These are phyloP conservation scores for Brachylomia viminalis DNA, from an alignment of 2,888 invertebrate species.

Conservation along the genomic window DNA sequence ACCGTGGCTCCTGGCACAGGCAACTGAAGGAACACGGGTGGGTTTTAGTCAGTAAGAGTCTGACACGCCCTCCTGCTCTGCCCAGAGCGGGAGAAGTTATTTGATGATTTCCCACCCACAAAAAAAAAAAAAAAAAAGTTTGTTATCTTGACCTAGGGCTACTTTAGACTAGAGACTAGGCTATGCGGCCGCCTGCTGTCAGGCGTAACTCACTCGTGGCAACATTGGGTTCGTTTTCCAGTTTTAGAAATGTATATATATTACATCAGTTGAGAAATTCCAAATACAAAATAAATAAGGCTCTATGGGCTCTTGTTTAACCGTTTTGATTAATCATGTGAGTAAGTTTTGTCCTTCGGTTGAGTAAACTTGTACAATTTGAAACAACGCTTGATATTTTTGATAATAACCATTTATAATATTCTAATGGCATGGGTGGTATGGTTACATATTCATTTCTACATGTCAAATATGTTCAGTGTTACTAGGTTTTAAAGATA, in stretches of 20 bases:
- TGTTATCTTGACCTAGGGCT: background rate
- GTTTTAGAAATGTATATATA: too few species aligned
- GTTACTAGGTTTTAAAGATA: slow-evolving; percentile 1
- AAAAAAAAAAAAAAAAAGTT: too few species aligned
- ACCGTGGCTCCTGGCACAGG: too few species aligned
- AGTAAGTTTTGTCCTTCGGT: background rate
- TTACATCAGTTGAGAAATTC: background rate
- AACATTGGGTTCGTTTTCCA: too few species aligned
- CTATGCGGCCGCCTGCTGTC: background rate
- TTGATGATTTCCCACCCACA: too few species aligned
- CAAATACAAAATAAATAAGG: background rate
- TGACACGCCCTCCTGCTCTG: too few species aligned
- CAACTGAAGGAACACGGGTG: too few species aligned
- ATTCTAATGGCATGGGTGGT: slow-evolving; percentile 2
- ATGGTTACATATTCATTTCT: slow-evolving; percentile 2
- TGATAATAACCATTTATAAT: slow-evolving; percentile 5
- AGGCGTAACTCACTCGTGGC: too few species aligned
- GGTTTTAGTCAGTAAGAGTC: too few species aligned
- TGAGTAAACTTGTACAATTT: background rate
- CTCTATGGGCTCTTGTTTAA: background rate
- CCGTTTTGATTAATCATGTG: slow-evolving; percentile 6
- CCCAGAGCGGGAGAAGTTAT: too few species aligned
- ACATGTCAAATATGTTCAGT: slow-evolving; percentile 20
- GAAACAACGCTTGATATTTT: background rate
- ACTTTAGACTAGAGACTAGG: too few species aligned